Evolutionary conservation across 53 echinoderm and acorn worm genomes (phyloP).

Genomic region (Crossaster papposus): DNA sequence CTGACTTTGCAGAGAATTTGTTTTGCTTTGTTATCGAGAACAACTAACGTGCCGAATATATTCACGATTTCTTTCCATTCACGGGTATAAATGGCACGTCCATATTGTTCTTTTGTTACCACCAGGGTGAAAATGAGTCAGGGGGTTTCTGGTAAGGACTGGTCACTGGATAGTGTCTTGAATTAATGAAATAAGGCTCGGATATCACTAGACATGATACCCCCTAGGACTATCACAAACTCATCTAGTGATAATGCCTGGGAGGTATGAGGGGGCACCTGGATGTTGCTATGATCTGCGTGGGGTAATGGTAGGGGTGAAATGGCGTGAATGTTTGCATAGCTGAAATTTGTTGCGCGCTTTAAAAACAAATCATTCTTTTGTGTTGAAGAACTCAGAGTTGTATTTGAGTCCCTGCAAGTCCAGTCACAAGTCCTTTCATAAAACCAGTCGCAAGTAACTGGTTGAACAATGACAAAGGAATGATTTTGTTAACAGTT

Average conservation of each 20-base stretch:
- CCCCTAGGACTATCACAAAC: constrained; percentile 27
- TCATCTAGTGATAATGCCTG: constrained; percentile 47
- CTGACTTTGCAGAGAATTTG: too few relatives aligned
- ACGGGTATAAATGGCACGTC: not conserved
- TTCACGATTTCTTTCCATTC: too few relatives aligned
- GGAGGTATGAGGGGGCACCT: not conserved
- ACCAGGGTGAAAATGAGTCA: constrained; percentile 37
- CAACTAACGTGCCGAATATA: too few relatives aligned
- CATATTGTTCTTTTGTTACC: not conserved
- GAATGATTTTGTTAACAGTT: too few relatives aligned
- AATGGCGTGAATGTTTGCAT: not conserved
- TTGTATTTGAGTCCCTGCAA: not conserved
- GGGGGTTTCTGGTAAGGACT: constrained; percentile 7
- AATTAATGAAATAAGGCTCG: constrained; percentile 49
- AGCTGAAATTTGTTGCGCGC: not conserved
- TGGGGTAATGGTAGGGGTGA: not conserved
- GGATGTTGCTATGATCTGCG: not conserved
- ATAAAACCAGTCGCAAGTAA: too few relatives aligned
- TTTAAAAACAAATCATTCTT: not conserved
- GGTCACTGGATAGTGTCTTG: constrained; percentile 20
- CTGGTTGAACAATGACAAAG: too few relatives aligned
- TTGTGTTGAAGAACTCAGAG: not conserved
- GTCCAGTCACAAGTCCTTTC: too few relatives aligned
- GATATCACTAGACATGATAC: constrained; percentile 42
- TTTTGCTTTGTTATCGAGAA: too few relatives aligned